Evolutionary conservation across 2,113 vertebrate genomes (phyloP), one percentile per base, ranked within the genome.

Genomic region (Hippopotamus amphibius): DNA sequence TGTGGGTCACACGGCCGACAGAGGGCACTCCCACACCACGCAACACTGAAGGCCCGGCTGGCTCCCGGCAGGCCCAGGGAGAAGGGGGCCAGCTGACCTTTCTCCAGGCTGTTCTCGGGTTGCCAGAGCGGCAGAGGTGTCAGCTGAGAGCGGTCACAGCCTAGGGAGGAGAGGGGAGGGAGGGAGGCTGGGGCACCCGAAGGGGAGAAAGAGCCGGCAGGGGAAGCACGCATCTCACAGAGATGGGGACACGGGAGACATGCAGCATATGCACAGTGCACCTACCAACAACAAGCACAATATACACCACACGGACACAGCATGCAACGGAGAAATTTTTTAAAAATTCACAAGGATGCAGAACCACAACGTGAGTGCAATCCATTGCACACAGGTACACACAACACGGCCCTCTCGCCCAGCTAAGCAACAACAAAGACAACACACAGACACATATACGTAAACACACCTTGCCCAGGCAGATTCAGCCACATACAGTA

Each of bases 91-190:
- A 98, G 98, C 98, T 99, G 99, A 99, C 99, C 99, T 98, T 99
- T 98, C 98, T 99, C 98, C 98, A 99, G 97, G 93, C 98, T 98
- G 98, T 98, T 99, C 98, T 98, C 97, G 96, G 96, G 98, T 98
- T 99, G 99, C 98, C 98, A 99, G 98, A 99, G 98, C 98, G 98
- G 98, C 98, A 11, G 98, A 99, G 98, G 99, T 99, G 99, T 99
- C 99, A 98, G 98, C 98, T 95, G 98, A 98, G 98, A 98, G 97
- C 95, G 97, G 98, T 98, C 98, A 97, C 98, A 98, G 98, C 98
- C 98, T 98, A 95, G 96, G 97, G 98, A 98, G 98, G 97, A 86
- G 98, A 96, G 72, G 95, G 97, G 97, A 98, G 97, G 97, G 95
- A 98, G 97, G 96, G 97, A 99, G 98, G 96, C 98, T 98, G 99